Conservation (phyloP, 2,797 vertebrate species). For the Argyrosomus regius region DNA sequence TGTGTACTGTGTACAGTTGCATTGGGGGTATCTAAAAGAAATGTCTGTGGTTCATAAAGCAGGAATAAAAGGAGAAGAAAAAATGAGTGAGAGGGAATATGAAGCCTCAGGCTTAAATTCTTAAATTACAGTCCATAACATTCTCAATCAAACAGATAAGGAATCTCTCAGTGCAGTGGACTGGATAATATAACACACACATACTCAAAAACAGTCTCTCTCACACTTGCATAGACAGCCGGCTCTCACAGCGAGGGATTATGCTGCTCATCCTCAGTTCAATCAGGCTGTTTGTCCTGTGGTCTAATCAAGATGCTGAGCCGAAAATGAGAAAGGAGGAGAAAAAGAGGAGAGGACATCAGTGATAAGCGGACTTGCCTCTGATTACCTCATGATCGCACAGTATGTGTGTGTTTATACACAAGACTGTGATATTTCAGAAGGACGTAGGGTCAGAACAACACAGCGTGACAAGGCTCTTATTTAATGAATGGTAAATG, state of each 20-base stretch:
- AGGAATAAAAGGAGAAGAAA: constrained; percentile 1
- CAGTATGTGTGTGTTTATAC: constrained; percentile 4
- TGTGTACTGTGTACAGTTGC: not conserved
- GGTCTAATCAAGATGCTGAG: constrained; percentile 58
- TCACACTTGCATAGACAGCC: constrained; percentile 17
- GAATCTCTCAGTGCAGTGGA: constrained; percentile 31
- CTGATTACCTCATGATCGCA: constrained; percentile 46
- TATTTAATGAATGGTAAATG: constrained; percentile 62
- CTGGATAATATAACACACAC: constrained; percentile 34
- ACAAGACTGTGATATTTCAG: constrained; percentile 29
- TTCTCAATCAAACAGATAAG: constrained; percentile 48
- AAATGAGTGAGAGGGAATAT: not conserved
- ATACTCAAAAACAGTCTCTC: not conserved
- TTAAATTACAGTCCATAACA: not conserved
- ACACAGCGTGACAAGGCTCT: constrained; percentile 56
- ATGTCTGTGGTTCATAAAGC: not conserved
- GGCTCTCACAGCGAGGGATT: constrained; percentile 42
- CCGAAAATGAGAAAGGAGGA: constrained; percentile 50
- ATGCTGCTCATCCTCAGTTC: constrained; percentile 55
- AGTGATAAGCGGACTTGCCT: constrained; percentile 37
- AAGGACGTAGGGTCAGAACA: constrained; percentile 46
- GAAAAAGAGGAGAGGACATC: constrained; percentile 23
- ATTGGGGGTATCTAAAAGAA: not conserved
- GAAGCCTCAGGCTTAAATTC: constrained; percentile 19
- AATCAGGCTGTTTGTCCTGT: constrained; percentile 63